Percentiles rank a stretch among this genome's conserved stretches.
phyloP scores from a whole-genome alignment of 2,888 invertebrate genomes.

The Nomada ferruginata region DNA sequence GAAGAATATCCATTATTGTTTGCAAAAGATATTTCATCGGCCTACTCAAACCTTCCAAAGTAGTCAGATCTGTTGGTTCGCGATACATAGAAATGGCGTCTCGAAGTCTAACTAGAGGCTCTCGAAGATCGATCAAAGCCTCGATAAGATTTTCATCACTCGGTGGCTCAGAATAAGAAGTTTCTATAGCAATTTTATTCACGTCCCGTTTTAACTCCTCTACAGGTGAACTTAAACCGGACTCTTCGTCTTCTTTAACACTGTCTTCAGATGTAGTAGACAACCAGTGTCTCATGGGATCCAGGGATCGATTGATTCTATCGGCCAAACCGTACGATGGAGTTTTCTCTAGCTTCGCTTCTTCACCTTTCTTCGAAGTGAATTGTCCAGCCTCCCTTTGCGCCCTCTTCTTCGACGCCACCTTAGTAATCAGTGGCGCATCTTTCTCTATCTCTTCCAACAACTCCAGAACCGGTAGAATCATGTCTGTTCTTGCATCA shows the following conservation, averaged over 20 bases:
- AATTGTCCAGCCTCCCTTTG: conserved; percentile 41
- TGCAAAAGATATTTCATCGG: conserved; percentile 73
- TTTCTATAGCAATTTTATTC: conserved; percentile 73
- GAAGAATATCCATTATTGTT: conserved; percentile 67
- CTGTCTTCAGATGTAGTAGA: conserved; percentile 67
- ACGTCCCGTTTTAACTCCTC: conserved; percentile 71
- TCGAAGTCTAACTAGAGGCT: conserved; percentile 69
- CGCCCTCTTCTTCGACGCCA: conserved; percentile 68
- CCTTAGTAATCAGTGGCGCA: conserved; percentile 70
- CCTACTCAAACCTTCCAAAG: conserved; percentile 68
- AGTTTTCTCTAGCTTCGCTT: background rate
- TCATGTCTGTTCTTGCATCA: conserved; percentile 50
- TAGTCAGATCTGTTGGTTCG: conserved; percentile 68
- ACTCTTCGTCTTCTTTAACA: conserved; percentile 63
- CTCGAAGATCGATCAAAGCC: conserved; percentile 70
- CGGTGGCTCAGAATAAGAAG: conserved; percentile 75
- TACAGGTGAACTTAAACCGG: conserved; percentile 63
- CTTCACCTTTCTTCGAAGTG: conserved; percentile 16
- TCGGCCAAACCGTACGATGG: conserved; percentile 38
- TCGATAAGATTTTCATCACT: conserved; percentile 73
- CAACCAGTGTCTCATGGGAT: conserved; percentile 73
- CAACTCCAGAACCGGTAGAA: conserved; percentile 72
- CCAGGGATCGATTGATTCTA: conserved; percentile 63
- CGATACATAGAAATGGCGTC: conserved; percentile 69
- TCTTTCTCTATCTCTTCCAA: conserved; percentile 78